Evolutionary conservation across 1,140 invertebrate genomes (phyloP), one percentile per base, ranked within the genome.

Genomic region (Aphaenogaster ashmeadi): DNA sequence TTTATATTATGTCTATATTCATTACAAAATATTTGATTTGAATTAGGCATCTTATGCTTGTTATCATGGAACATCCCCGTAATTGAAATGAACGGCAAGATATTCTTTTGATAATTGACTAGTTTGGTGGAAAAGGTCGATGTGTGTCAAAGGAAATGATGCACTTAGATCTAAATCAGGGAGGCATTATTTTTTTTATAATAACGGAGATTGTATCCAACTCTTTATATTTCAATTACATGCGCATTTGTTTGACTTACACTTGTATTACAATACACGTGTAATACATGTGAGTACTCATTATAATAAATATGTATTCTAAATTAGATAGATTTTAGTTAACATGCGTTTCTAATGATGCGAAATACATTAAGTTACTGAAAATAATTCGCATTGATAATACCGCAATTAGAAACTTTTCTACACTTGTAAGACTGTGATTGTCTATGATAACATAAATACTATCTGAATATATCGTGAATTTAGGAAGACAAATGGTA

Each of bases 91-190:
- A 87, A 60, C 72, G 11, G 13, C 27, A 80, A 90, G 44, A 87
- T 47, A 75, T 72, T 66, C n/a, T 69, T 77, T 78, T 89, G 7
- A 83, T 87, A 91, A 91, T 91, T 91, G 90, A 90, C 18, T 72
- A 91, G 90, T 91, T 90, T 83, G 90, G 90, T 91, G 90, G 90
- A 90, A 91, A 91, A 90, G 88, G 89, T 89, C 77, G 15, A 41
- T 21, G 15, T 21, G 15, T 74, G 56, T 69, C 78, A 81, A 69
- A 60, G 27, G 50, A 72, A 27, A 77, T 62, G 13, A 56, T 54
- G 18, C 62, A 74, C 36, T 74, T 56, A 58, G 56, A 54, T 83
- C 54, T 83, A 81, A 54, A 78, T 38, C 11, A 44, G 54, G 21
- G 33, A 83, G 3, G 13, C 64, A 79, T 86, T 81, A 47, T 62